Evolutionary conservation across 2,113 vertebrate species (phyloP), one percentile per base, ranked within the genome.

Genomic region (Leucosticte australis): DNA sequence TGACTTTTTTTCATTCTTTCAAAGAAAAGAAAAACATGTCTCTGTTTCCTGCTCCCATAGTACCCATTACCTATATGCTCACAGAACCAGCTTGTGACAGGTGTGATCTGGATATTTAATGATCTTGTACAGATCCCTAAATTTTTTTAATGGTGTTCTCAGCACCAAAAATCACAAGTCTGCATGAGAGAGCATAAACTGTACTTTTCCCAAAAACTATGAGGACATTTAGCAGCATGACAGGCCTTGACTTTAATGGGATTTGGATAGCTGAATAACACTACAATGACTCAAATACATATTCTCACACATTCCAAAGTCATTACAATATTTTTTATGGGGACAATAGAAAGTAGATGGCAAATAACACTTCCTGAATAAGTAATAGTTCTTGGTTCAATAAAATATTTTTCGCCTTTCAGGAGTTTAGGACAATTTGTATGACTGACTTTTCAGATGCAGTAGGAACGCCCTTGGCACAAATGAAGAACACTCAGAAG

Each of bases 401-500:
- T 33, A 64, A 84, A 33, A 24, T 77, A 50, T 30, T 37, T 7
- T 59, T 52, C 20, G n/a, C 18, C 7, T 56, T 56, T 39, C 35
- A 39, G 59, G 27, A 77, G 49, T 27, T 73, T 35, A 52, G 31
- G 7, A 50, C 6, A n/a, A 52, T 33, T 55, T 64, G 7, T 46
- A 41, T 20, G 39, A 49, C 19, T 60, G 18, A 47, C 14, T 41
- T 71, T 62, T 46, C 30, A 64, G 12, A 42, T 16, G 5, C 10
- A 52, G 4, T 52, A 35, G 1, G 4, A 55, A 49, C 1, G 1
- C 3, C 17, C 7, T 62, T 64, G 30, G 23, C 6, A 17, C 3
- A 39, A 21, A 16, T 30, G 15, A 87, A 50, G 9, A 81, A 18
- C 13, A 24, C 33, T 39, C 4, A 73, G 68, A 62, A 47, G 1